Evolutionary conservation across 2,797 vertebrate species (phyloP), one percentile per base, ranked within the genome.

Genomic region (Carapus acus): DNA sequence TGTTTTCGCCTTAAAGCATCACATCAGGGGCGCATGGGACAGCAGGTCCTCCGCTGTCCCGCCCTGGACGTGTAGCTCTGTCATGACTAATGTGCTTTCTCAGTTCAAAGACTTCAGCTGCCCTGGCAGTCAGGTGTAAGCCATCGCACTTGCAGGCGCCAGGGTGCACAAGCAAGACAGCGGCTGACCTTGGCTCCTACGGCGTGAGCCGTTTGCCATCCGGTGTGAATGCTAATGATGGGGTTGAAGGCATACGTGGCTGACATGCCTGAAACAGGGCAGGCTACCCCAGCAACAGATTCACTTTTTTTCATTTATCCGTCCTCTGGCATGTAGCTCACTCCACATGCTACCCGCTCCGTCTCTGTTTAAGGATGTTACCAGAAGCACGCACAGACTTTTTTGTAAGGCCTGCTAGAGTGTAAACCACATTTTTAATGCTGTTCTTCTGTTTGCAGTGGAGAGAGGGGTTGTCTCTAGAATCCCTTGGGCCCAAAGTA

Each of bases 181-280:
- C 65, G 42, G 67, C 68, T 71, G 81, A 83, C 83, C 85, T 85
- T 84, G 81, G 76, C 73, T 75, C 61, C 29, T 2, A 9, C 47
- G 23, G 43, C 67, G 70, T 54, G 72, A 71, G 70, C 44, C 48
- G 54, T 61, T 71, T 64, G 69, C 67, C 50, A 46, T 64, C 53
- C 62, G 12, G 64, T 22, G 47, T 73, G 79, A 83, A 86, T 86
- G 74, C 67, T 76, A 81, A 85, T 81, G 62, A 74, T 56, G 48
- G 50, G 56, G 34, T 45, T 18, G 52, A 47, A 58, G n/a, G 31
- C 39, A 49, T 29, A 18, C 38, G 16, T 18, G 17, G 52, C 41
- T 44, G 18, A 51, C 11, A 41, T 19, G 39, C 33, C 15, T 40
- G 21, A 39, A 58, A 51, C 34, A 51, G 73, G 74, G 58, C 23